Evolutionary conservation across 92 coral and sea anemone genomes (phyloP).

Genomic region (Porites evermanni): DNA sequence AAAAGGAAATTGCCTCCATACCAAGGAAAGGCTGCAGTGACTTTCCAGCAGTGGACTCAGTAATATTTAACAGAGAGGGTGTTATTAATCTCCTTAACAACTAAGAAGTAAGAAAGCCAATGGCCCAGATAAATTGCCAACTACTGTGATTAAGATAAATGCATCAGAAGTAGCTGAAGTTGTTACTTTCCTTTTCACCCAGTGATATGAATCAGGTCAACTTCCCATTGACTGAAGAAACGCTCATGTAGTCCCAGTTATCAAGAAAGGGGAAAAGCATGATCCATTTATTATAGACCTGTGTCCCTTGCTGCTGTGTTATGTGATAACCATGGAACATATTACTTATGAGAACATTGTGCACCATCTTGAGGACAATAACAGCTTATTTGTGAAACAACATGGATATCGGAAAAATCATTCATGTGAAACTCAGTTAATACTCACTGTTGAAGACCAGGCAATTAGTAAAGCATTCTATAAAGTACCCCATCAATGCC

Average conservation of each 20-base stretch:
- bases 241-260: constrained; percentile 49
- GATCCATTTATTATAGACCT: constrained; percentile 49
- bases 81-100: constrained; percentile 41
- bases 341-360: constrained; percentile 49
- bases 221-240: constrained; percentile 44
- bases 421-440: constrained; percentile 48
- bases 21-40: constrained; percentile 51
- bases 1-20: constrained; percentile 59
- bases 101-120: constrained; percentile 45
- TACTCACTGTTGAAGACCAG: constrained; percentile 46
- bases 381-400: constrained; percentile 34
- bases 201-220: constrained; percentile 40
- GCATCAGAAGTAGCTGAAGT: constrained; percentile 57
- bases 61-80: constrained; percentile 38
- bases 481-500: constrained; percentile 48
- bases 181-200: constrained; percentile 29
- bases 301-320: constrained; percentile 46
- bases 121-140: constrained; percentile 50
- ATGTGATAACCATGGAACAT: constrained; percentile 63
- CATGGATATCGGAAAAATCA: constrained; percentile 50
- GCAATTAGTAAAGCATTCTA: constrained; percentile 34
- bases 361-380: constrained; percentile 34
- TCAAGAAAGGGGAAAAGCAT: constrained; percentile 43
- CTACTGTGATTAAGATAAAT: constrained; percentile 20
- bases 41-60: constrained; percentile 30